A percentile compares a stretch with the other conserved stretches of the same genome.
These are phyloP conservation scores for Oenanthe oenanthe DNA, from an alignment of 2,113 vertebrate species.

Conservation along the genomic window DNA sequence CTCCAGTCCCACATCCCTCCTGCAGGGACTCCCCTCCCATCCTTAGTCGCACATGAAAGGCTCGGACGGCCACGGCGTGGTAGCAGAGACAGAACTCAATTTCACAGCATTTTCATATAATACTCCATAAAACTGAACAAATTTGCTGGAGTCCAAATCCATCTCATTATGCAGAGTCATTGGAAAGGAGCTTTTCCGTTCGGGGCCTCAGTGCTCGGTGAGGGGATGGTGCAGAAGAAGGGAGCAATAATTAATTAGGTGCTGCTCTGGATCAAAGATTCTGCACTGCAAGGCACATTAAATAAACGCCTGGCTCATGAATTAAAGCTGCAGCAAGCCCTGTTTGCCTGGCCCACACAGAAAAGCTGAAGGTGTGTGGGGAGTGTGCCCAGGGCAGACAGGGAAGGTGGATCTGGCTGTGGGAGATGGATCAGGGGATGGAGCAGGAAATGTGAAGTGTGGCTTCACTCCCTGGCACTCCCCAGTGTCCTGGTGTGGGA, in stretches of 20 bases:
- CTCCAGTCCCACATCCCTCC: not conserved
- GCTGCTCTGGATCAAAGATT: slow-evolving; percentile 62
- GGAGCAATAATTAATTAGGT: slow-evolving; percentile 64
- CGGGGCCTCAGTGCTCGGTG: not conserved
- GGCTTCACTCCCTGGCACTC: not conserved
- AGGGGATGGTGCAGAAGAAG: slow-evolving; percentile 33
- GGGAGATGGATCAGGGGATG: not conserved
- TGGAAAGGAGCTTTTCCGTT: slow-evolving; percentile 35
- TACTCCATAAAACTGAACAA: slow-evolving; percentile 54
- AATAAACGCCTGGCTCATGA: slow-evolving; percentile 28
- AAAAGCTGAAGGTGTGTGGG: not conserved
- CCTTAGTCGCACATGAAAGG: slow-evolving; percentile 24
- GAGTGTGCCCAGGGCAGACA: not conserved
- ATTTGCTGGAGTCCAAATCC: slow-evolving; percentile 59
- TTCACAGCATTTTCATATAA: slow-evolving; percentile 49
- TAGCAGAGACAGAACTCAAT: slow-evolving; percentile 55
- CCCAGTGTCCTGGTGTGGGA: not conserved
- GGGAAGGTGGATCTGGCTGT: not conserved
- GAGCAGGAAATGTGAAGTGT: fast-evolving
- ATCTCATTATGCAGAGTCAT: slow-evolving; percentile 44
- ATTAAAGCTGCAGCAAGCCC: not conserved
- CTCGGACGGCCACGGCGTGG: slow-evolving; percentile 32
- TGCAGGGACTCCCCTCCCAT: slow-evolving; percentile 6
- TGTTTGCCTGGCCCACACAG: not conserved
- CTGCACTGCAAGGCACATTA: slow-evolving; percentile 18